Evolutionary conservation across 35 echinoderm and acorn worm species (phyloP), one percentile per base, ranked within the genome.

Genomic region (Apostichopus japonicus): DNA sequence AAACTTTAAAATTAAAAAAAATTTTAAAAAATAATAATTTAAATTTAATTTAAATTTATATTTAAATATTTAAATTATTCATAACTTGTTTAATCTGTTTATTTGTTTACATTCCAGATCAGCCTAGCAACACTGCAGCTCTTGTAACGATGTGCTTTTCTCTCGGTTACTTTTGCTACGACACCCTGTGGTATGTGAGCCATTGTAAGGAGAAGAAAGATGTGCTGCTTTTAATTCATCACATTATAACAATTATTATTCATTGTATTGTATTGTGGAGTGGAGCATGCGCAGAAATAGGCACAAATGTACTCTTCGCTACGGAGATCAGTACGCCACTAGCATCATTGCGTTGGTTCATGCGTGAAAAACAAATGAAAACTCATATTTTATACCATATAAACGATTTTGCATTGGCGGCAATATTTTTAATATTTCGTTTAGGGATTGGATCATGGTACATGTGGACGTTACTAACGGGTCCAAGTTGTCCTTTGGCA

Each of bases 121-220:
- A 54, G 2, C 19, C 80, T 83, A 83, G 52, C 53, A 53, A 83
- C 17, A 55, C 33, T 8, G 52, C 51, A 55, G 80, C 80, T 6
- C 17, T 22, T 17, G 51, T 83, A 6, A 56, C 55, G 6, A 13
- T 83, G 8, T 83, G 33, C 14, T 19, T 83, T 54, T 83, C 52
- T 55, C 55, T 83, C 17, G 80, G 80, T 54, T 83, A 83, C 80
- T 83, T 83, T 55, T 6, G 13, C 53, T 83, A 83, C 51, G 80
- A 83, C 16, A 83, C 80, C 8, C 19, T 56, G 3, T 83, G 80
- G 80, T 83, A 53, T 56, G 3, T 83, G 8, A 4, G 54, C 11
- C 55, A 83, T 22, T 83, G 80, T 51, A 15, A 13, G 52, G 80
- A 83, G 55, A 53, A 83, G 7, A 83, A 83, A 14, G 52, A 83